These are phyloP conservation scores for Drosophila jambulina DNA, from an alignment of 1,140 invertebrate genomes.

Conservation along the genomic window DNA sequence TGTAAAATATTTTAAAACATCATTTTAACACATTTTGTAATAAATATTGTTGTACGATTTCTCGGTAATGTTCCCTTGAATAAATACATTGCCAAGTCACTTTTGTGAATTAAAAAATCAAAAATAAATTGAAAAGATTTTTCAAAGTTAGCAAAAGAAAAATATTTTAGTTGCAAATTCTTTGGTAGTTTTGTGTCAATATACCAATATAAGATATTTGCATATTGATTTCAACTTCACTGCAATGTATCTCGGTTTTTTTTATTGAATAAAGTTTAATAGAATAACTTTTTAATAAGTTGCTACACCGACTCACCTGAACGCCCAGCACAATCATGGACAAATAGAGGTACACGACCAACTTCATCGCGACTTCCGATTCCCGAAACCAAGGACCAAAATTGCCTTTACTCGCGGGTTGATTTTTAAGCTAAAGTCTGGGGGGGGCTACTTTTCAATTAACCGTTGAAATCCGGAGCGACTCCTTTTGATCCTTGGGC, in stretches of 20 bases:
- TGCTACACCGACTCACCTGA: constrained; percentile 65
- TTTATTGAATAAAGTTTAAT: no score
- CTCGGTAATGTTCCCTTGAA: neutral
- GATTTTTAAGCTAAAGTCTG: constrained; percentile 4
- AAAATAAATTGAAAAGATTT: neutral
- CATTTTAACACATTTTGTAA: neutral
- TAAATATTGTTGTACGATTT: neutral
- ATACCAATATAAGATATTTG: neutral
- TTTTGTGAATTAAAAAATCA: no score
- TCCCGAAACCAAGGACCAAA: constrained; percentile 28
- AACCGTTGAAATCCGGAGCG: constrained; percentile 27
- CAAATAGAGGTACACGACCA: constrained; percentile 71
- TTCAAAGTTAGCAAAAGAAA: neutral
- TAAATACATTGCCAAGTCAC: neutral
- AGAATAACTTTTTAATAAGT: no score
- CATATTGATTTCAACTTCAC: neutral
- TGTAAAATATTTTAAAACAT: neutral
- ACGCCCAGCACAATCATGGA: constrained; percentile 78
- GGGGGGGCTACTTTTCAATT: constrained; percentile 55
- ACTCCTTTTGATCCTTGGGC: constrained; percentile 32
- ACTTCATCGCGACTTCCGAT: constrained; percentile 60
- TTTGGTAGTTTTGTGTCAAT: neutral
- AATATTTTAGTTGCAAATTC: neutral
- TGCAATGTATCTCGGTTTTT: no score
- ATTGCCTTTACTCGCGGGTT: constrained; percentile 37